Evolutionary conservation across 1,140 invertebrate genomes (phyloP).

Genomic region (Propsilocerus akamusi): DNA sequence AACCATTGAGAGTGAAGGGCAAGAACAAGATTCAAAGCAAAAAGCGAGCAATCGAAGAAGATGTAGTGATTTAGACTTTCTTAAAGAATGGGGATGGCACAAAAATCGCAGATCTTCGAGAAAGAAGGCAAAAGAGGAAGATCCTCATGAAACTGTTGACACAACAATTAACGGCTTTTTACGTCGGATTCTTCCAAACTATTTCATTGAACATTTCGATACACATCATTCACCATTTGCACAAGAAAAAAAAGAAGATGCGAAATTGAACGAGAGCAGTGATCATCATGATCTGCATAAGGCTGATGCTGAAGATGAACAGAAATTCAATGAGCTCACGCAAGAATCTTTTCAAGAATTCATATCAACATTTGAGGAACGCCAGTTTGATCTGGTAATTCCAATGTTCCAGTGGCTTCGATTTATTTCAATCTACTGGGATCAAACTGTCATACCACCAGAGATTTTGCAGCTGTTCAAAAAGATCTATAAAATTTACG

Average conservation of each 20-base stretch:
- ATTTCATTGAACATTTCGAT: constrained; percentile 15
- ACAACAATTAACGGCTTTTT: constrained; percentile 43
- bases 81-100: constrained; percentile 54
- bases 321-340: constrained; percentile 8
- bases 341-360: constrained; percentile 5
- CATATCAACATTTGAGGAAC: constrained; percentile 7
- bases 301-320: not conserved
- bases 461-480: constrained; percentile 8
- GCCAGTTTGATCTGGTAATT: constrained; percentile 7
- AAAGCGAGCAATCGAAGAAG: constrained; percentile 38
- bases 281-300: not conserved
- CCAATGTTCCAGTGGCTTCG: constrained; percentile 10
- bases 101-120: constrained; percentile 46
- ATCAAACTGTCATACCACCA: constrained; percentile 5
- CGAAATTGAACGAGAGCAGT: not conserved
- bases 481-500: constrained; percentile 9
- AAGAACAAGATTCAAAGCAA: constrained; percentile 14
- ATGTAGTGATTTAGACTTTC: constrained; percentile 40
- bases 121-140: constrained; percentile 31
- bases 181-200: constrained; percentile 33
- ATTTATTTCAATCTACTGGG: constrained; percentile 9
- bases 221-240: not conserved
- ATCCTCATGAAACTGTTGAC: constrained; percentile 38
- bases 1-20: constrained; percentile 7
- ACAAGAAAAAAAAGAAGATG: constrained; percentile 7